Evolutionary conservation across 2,888 invertebrate genomes (phyloP), one percentile per base, ranked within the genome.

Genomic region (Leptopilina drosophilae): DNA sequence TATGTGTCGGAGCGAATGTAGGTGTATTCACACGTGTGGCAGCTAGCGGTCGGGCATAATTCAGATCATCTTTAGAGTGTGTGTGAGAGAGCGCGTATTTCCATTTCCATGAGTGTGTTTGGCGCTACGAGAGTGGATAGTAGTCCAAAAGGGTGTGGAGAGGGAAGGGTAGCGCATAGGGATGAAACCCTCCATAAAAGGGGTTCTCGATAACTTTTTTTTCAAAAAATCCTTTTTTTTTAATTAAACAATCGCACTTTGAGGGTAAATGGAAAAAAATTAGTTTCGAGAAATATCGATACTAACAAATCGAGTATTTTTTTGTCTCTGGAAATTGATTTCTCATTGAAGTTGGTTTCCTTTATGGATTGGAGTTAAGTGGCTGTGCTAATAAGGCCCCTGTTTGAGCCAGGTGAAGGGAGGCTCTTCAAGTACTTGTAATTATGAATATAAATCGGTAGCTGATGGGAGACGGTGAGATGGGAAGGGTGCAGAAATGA

Each of bases 371-470:
- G 8, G 42, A 42, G 42, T 42, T 42, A 42, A 42, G 42, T 42
- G 42, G 84, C 87, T 85, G 82, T 33, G 86, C 86, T 89, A 88
- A 90, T 89, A 90, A 81, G 78, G 82, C 84, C 81, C 78, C 79
- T 79, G 83, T 42, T 82, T 81, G 84, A 84, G 83, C 82, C 86
- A 87, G 87, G 86, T 88, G 84, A 85, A 86, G 85, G 84, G 80
- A 80, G 77, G 77, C 33, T 4, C 33, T 77, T 67, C 77, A 73
- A 78, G 82, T 77, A 82, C 80, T 81, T 82, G 88, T 88, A 89
- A 90, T 91, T 90, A 90, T 90, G 89, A 89, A 89, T 90, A 90
- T 89, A 90, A 89, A 90, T 90, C 87, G 89, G 87, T 85, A 87
- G 82, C 85, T 86, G 85, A 86, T 82, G 84, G 83, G 80, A 85